Conservation (phyloP, 2,888 invertebrate genomes). For the Ophion ellenae region DNA sequence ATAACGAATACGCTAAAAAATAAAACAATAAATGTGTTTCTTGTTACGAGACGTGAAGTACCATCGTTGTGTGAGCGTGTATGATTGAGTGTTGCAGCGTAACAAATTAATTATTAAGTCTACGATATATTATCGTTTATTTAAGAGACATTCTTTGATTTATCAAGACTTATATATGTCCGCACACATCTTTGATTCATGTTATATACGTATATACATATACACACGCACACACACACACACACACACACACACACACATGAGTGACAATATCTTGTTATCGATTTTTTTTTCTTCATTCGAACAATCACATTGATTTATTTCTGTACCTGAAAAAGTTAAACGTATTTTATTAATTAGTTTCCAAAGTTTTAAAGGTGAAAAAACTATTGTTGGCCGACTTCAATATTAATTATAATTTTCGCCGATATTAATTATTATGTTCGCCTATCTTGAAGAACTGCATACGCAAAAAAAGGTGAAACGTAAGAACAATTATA, state of each 20-base stretch:
- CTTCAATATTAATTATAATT: neutral
- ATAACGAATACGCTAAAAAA: constrained; percentile 30
- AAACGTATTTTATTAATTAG: no score
- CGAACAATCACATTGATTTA: no score
- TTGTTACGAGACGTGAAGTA: constrained; percentile 57
- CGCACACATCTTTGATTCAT: no score
- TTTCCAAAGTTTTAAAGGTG: no score
- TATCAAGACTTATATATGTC: constrained; percentile 38
- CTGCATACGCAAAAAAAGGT: no score
- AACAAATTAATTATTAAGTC: constrained; percentile 62
- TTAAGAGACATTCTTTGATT: constrained; percentile 62
- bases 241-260: neutral
- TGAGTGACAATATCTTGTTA: no score
- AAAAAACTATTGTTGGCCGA: no score
- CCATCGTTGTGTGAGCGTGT: constrained; percentile 65
- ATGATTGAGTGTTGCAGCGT: constrained; percentile 64
- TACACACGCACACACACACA: neutral
- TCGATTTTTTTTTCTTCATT: no score
- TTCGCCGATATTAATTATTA: constrained; percentile 19
- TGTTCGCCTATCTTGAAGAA: constrained; percentile 47
- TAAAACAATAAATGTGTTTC: constrained; percentile 46
- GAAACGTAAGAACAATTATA: no score
- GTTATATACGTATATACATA: constrained; percentile 6
- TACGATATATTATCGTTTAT: constrained; percentile 62
- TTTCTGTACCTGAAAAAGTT: no score